These are phyloP conservation scores for Pampusana beccarii DNA, from an alignment of 2,113 vertebrate genomes.

Conservation along the genomic window DNA sequence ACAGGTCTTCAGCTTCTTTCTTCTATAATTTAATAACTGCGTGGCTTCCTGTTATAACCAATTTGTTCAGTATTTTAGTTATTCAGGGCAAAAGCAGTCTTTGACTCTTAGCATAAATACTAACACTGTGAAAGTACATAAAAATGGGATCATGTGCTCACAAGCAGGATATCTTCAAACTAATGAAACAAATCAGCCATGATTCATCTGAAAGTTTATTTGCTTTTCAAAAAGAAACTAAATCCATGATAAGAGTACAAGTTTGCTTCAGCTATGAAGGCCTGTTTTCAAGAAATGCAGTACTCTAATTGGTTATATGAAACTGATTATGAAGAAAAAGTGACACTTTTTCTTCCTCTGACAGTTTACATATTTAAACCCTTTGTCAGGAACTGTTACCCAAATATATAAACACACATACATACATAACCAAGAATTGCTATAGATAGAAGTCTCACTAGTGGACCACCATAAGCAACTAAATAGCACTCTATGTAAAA, in stretches of 20 bases:
- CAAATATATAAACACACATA: background rate
- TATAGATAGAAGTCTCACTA: conserved; percentile 6
- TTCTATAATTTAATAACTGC: background rate
- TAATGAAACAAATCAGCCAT: background rate
- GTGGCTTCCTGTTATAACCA: background rate
- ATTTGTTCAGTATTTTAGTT: background rate
- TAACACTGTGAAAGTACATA: background rate
- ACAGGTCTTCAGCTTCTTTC: background rate
- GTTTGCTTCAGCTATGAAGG: background rate
- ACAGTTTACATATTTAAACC: background rate
- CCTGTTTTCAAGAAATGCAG: background rate
- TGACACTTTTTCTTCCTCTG: background rate
- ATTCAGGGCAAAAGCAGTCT: background rate
- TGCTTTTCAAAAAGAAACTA: background rate
- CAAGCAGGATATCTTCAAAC: background rate
- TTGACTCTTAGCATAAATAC: background rate
- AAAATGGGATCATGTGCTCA: background rate
- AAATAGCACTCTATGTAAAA: background rate
- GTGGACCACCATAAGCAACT: background rate
- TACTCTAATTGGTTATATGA: background rate
- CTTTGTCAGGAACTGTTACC: background rate
- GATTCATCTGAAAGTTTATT: background rate
- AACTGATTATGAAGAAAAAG: background rate
- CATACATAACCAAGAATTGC: background rate
- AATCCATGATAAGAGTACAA: background rate